Evolutionary conservation across 2,797 vertebrate genomes (phyloP).

Genomic region (Leucoraja ocellata): DNA sequence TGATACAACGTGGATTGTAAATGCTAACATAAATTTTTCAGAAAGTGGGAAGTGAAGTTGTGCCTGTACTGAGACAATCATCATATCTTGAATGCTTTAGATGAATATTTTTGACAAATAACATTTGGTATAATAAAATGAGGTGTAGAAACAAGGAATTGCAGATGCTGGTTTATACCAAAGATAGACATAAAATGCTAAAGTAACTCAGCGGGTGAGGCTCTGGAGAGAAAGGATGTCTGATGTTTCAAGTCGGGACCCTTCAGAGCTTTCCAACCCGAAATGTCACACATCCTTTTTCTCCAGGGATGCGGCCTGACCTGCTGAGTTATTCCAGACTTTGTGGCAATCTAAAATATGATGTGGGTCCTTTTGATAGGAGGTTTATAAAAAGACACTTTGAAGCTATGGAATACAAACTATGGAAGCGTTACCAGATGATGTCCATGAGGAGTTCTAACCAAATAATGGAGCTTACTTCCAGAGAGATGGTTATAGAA

Average conservation of each 20-base stretch:
- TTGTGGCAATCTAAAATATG: background rate
- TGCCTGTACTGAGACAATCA: background rate
- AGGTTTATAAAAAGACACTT: background rate
- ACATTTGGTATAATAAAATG: background rate
- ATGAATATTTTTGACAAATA: background rate
- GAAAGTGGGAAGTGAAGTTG: background rate
- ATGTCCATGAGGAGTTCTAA: background rate
- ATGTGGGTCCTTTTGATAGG: background rate
- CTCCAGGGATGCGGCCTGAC: no score
- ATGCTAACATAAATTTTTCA: background rate
- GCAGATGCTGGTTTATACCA: no score
- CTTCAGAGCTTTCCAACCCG: no score
- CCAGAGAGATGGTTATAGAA: background rate
- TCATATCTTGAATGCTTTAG: background rate
- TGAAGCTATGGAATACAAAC: background rate
- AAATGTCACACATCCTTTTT: no score
- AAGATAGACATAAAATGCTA: no score
- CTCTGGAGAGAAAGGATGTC: no score
- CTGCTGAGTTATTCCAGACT: no score
- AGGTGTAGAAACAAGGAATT: no score
- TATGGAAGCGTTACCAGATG: background rate
- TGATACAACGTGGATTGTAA: background rate
- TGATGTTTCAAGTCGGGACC: no score
- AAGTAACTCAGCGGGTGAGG: no score
- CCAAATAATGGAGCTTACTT: background rate